Evolutionary conservation across 1,140 invertebrate genomes (phyloP).

Genomic region (Arctopsyche grandis): DNA sequence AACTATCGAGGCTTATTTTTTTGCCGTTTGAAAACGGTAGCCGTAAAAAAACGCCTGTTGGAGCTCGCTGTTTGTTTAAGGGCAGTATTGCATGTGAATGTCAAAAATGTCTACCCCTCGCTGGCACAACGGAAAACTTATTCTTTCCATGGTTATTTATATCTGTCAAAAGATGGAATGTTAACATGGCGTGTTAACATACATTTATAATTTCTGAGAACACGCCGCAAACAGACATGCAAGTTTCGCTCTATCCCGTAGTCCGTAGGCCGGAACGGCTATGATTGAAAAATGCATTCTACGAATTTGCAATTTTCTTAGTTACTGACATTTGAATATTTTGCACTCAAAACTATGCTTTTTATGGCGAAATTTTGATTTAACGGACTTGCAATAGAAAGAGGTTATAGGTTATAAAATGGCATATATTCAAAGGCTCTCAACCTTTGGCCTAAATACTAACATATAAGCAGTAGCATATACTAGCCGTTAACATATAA

Average conservation of each 20-base stretch:
- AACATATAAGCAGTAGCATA: no score
- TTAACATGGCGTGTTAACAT: constrained; percentile 52
- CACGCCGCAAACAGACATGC: constrained; percentile 1
- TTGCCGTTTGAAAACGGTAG: not conserved
- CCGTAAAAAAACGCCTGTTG: not conserved
- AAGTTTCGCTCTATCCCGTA: constrained; percentile 37
- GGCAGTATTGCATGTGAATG: constrained; percentile 40
- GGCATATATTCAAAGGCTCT: no score
- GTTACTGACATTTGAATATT: no score
- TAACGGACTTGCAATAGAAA: no score
- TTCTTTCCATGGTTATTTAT: constrained; percentile 47
- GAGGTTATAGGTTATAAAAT: no score
- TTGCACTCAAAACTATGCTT: no score
- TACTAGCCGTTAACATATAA: no score
- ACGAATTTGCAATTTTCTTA: no score
- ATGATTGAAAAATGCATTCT: not conserved
- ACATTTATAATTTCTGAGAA: constrained; percentile 44
- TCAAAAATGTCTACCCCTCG: constrained; percentile 40
- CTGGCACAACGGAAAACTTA: constrained; percentile 36
- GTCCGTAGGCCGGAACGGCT: not conserved
- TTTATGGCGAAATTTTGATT: no score
- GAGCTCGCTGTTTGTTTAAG: constrained; percentile 6
- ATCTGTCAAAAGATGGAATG: constrained; percentile 48
- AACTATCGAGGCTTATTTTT: not conserved
- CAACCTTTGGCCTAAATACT: no score